Conservation (phyloP, 2,888 invertebrate species). For the Ellobium chinense region DNA sequence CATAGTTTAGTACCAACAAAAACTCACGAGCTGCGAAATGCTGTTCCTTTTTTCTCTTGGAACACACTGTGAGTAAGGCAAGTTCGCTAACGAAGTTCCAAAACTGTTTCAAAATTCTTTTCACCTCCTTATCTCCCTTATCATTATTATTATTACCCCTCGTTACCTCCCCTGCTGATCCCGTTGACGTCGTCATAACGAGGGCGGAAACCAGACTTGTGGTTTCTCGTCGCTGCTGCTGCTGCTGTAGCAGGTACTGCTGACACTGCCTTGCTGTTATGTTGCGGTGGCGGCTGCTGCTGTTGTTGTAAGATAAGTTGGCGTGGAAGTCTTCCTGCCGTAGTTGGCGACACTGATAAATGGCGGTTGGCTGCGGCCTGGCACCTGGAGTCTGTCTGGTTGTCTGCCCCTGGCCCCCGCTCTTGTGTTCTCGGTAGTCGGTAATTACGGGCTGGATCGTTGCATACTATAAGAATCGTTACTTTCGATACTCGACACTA, state of each 20-base stretch:
- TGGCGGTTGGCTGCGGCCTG: slow-evolving; percentile 8
- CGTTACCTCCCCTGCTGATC: neutral
- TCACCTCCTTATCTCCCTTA: neutral
- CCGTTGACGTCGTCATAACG: neutral
- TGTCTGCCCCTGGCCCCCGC: no score
- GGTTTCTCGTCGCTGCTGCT: neutral
- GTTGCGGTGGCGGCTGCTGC: neutral
- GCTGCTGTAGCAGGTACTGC: neutral
- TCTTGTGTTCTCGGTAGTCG: no score
- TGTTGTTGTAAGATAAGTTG: slow-evolving; percentile 34
- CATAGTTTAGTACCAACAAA: no score
- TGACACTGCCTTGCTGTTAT: neutral
- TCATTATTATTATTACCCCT: slow-evolving; percentile 3
- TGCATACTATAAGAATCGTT: no score
- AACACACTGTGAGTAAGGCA: no score
- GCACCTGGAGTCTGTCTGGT: no score
- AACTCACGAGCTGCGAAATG: neutral
- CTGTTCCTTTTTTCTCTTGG: no score
- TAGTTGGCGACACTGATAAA: slow-evolving; percentile 29
- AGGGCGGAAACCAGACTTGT: slow-evolving; percentile 5
- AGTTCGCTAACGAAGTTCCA: no score
- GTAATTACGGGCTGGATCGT: no score
- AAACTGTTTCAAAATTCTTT: no score
- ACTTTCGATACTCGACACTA: no score
- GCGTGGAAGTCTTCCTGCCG: neutral